These are phyloP conservation scores for Lucifuga dentata DNA, from an alignment of 2,113 vertebrate genomes.

Conservation along the genomic window DNA sequence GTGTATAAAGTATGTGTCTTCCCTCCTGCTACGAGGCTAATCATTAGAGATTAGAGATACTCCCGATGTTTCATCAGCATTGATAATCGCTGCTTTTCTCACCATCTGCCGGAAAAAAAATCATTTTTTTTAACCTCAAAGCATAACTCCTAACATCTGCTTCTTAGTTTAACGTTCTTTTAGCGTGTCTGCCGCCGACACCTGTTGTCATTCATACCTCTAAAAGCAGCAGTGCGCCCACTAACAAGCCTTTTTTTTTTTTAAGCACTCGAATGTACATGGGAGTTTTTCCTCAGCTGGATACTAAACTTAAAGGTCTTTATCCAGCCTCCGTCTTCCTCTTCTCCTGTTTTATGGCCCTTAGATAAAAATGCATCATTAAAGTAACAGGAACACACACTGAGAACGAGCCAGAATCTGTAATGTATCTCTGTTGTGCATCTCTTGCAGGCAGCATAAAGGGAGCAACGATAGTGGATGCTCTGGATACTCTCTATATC, in stretches of 20 bases:
- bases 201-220: constrained; percentile 12
- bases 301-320: too few species aligned
- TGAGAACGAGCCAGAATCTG: too few species aligned
- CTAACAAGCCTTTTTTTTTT: too few species aligned
- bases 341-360: too few species aligned
- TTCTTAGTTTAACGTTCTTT: constrained; percentile 30
- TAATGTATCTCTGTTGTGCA: neutral
- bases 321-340: too few species aligned
- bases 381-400: too few species aligned
- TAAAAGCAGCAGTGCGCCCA: too few species aligned
- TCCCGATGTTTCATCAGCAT: constrained; percentile 48
- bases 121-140: constrained; percentile 41
- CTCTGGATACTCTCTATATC: constrained; percentile 94
- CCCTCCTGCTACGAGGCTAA: constrained; percentile 60
- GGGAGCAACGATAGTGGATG: constrained; percentile 97
- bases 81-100: constrained; percentile 52
- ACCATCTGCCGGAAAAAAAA: constrained; percentile 58
- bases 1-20: constrained; percentile 31
- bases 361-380: too few species aligned
- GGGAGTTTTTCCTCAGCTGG: too few species aligned
- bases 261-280: too few species aligned
- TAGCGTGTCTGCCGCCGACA: neutral
- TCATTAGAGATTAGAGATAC: constrained; percentile 53
- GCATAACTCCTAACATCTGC: constrained; percentile 25
- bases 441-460: constrained; percentile 79